Conservation (phyloP, 2,797 vertebrate species). For the Peromyscus melanophrys region DNA sequence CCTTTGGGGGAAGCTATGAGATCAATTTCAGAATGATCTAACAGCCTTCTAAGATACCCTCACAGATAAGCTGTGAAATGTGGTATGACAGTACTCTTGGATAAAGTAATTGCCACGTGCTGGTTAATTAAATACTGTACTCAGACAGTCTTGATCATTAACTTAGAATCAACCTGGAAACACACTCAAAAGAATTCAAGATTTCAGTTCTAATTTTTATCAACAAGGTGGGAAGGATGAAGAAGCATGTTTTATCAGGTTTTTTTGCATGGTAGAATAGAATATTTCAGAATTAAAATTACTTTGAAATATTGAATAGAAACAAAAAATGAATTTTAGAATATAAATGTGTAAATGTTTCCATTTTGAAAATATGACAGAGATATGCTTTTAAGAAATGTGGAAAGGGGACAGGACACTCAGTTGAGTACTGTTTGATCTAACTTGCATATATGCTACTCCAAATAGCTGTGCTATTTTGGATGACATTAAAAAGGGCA, state of each 20-base stretch:
- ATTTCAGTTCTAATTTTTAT: conserved; percentile 28
- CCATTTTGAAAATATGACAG: neutral
- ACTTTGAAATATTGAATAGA: conserved; percentile 27
- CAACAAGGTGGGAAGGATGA: neutral
- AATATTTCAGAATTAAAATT: neutral
- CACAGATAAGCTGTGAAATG: neutral
- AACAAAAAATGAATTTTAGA: conserved; percentile 8
- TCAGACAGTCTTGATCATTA: neutral
- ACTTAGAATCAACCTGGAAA: neutral
- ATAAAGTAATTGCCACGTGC: neutral
- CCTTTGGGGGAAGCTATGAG: neutral
- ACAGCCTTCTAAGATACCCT: neutral
- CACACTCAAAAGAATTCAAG: conserved; percentile 2
- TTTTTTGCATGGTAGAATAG: conserved; percentile 23
- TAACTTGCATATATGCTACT: neutral
- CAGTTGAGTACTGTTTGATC: neutral
- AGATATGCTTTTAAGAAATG: neutral
- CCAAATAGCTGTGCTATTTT: neutral
- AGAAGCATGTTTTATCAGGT: neutral
- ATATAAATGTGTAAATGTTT: neutral
- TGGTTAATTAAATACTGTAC: neutral
- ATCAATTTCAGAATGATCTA: conserved; percentile 23
- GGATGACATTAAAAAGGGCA: neutral
- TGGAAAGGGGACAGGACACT: neutral
- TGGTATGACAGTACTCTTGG: neutral